Base-by-base conservation (phyloP, 2,888 invertebrate species). In the Anthophora plumipes region DNA sequence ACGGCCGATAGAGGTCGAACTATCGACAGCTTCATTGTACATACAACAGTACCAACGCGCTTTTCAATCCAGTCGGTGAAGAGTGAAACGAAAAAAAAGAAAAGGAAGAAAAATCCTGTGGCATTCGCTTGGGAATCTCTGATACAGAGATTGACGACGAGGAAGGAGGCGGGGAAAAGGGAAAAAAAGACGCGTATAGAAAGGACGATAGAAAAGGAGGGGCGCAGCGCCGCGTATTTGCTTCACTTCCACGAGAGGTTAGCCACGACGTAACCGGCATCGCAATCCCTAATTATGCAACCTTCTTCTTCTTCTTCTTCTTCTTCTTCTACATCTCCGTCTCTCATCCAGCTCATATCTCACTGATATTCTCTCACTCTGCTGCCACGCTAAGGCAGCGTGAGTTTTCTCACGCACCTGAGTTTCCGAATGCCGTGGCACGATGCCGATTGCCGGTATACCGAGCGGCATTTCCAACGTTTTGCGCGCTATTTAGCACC, bases 241-340 rank as follows among this genome's bases (percentile, higher is more conserved):
- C 79, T 74, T 80, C 75, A 73, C 72, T 76, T 85, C 78, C 77
- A 81, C 77, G 79, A 84, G 82, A 84, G 69, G 77, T 66, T 81
- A 57, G 73, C 71, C 76, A 59, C 84, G 73, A 82, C 75, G 87
- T 84, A 88, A 88, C 83, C 67, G 77, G 68, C 90, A 90, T 90
- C 86, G 91, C 90, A 90, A 91, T 91, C 88, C 88, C 80, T 91
- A 91, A 91, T 91, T 91, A 91, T 90, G 91, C 91, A 91, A 91
- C 89, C 83, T 85, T 88, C 83, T 85, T 86, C 87, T 85, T 82
- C 77, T 73, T 84, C 78, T 75, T 75, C 74, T 67, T 81, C 77
- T 71, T 84, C 77, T 72, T 75, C 75, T 69, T 69, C 78, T 75
- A 72, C 72, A 61, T 82, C 77, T 69, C 83, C 77, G 69, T 75